Percentiles rank a stretch among this genome's conserved stretches.
phyloP scores from a whole-genome alignment of 2,113 vertebrate species.

The Chascanopsetta lugubris region DNA sequence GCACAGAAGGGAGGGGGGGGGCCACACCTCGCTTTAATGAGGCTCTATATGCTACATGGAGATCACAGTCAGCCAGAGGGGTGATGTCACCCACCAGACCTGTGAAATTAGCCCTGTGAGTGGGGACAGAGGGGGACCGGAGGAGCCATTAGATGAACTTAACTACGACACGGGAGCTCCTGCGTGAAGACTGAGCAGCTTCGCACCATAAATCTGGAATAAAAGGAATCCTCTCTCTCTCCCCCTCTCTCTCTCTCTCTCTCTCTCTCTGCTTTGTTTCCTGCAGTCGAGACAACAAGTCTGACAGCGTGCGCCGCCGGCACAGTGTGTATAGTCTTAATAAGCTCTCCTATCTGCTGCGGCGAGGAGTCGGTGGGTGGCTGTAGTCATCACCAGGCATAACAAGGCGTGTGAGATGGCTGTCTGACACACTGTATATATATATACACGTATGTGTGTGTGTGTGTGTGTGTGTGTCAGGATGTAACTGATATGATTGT shows the following conservation, averaged over 20 bases:
- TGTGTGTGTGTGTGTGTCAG: not conserved
- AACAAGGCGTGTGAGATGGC: constrained; percentile 47
- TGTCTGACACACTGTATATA: constrained; percentile 22
- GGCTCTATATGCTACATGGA: constrained; percentile 54
- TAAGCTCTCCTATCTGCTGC: constrained; percentile 52
- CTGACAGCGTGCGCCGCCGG: constrained; percentile 16
- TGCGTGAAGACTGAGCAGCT: not conserved
- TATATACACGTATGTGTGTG: constrained; percentile 12
- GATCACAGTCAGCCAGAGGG: constrained; percentile 52
- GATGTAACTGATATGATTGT: no score
- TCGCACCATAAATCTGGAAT: constrained; percentile 6
- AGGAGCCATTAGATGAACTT: constrained; percentile 19
- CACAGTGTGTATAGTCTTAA: constrained; percentile 47
- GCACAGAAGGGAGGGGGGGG: constrained; percentile 1
- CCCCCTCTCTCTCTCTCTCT: not conserved
- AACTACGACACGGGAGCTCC: not conserved
- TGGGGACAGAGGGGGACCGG: not conserved
- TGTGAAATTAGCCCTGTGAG: constrained; percentile 50
- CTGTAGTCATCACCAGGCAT: constrained; percentile 37
- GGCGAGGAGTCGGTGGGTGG: constrained; percentile 49
- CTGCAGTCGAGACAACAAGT: constrained; percentile 40
- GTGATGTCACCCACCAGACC: constrained; percentile 57
- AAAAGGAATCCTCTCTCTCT: constrained; percentile 16
- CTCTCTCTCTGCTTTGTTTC: constrained; percentile 31
- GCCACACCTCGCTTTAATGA: constrained; percentile 59